A percentile compares a stretch with the other conserved stretches of the same genome.
These are phyloP conservation scores for Bufotes viridis DNA, from an alignment of 2,797 vertebrate species.

Conservation along the genomic window DNA sequence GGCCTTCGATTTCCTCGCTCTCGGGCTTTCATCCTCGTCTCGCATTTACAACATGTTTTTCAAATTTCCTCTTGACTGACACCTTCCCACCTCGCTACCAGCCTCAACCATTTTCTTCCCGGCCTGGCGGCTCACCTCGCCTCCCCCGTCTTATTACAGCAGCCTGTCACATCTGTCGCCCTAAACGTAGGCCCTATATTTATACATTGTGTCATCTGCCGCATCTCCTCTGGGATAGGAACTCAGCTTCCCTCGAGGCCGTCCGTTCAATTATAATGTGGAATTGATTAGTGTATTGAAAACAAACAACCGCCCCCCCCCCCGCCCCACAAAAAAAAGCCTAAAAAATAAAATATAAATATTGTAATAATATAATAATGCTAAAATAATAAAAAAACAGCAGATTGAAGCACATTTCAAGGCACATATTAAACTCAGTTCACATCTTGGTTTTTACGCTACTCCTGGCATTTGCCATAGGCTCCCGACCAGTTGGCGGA, in stretches of 20 bases:
- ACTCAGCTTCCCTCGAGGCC: not conserved
- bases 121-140: not conserved
- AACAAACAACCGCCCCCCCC: not conserved
- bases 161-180: slow-evolving; percentile 10
- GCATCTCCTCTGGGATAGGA: not conserved
- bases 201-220: not conserved
- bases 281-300: not conserved
- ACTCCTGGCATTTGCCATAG: no score
- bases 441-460: no score
- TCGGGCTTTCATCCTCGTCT: slow-evolving; percentile 59
- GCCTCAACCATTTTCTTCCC: not conserved
- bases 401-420: no score
- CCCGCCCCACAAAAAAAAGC: no score
- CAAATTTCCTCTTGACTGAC: slow-evolving; percentile 59
- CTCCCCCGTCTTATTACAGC: not conserved
- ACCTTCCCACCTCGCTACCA: slow-evolving; percentile 72
- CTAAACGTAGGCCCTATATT: not conserved
- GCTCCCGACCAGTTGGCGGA: no score
- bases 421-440: no score
- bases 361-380: not conserved
- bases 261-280: not conserved
- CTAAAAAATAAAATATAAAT: not conserved
- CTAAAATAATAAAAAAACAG: no score
- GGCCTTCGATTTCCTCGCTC: slow-evolving; percentile 69
- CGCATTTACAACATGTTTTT: slow-evolving; percentile 67